These are phyloP conservation scores for Copidosoma aretas DNA, from an alignment of 2,888 invertebrate species.

Conservation along the genomic window DNA sequence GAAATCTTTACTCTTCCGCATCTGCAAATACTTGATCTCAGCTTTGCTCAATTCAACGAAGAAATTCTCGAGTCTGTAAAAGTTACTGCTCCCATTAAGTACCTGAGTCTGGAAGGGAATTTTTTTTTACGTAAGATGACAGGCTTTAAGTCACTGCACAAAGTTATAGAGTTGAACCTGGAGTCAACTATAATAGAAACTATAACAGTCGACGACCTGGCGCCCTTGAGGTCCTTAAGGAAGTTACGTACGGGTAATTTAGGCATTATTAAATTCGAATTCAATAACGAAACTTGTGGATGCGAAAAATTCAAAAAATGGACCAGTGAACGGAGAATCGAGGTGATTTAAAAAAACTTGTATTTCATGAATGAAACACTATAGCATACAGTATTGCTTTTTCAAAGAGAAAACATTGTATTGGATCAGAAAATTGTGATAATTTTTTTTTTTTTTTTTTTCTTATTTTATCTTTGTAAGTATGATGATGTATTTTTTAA, in stretches of 20 bases:
- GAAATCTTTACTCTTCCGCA: too few relatives aligned
- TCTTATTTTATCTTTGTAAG: too few relatives aligned
- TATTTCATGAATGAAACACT: too few relatives aligned
- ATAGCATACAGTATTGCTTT: too few relatives aligned
- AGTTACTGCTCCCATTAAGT: constrained; percentile 66
- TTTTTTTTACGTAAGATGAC: constrained; percentile 70
- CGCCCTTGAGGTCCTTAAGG: constrained; percentile 69
- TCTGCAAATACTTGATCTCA: too few relatives aligned
- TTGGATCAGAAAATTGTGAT: too few relatives aligned
- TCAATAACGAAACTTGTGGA: constrained; percentile 49
- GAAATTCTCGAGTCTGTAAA: too few relatives aligned
- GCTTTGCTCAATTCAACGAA: too few relatives aligned
- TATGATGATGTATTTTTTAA: too few relatives aligned
- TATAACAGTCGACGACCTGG: constrained; percentile 66
- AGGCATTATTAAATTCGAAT: too few relatives aligned
- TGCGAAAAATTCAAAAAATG: constrained; percentile 52
- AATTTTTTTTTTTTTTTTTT: too few relatives aligned
- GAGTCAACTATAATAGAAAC: constrained; percentile 67
- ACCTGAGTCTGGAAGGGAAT: constrained; percentile 69
- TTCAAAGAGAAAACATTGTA: too few relatives aligned
- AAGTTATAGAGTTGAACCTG: constrained; percentile 69
- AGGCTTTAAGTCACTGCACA: constrained; percentile 68
- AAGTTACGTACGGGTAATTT: constrained; percentile 61
- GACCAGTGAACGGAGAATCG: constrained; percentile 41
- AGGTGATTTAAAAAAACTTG: constrained; percentile 16